phyloP scores from a whole-genome alignment of 2,888 invertebrate genomes.

The Eilema griseolum region DNA sequence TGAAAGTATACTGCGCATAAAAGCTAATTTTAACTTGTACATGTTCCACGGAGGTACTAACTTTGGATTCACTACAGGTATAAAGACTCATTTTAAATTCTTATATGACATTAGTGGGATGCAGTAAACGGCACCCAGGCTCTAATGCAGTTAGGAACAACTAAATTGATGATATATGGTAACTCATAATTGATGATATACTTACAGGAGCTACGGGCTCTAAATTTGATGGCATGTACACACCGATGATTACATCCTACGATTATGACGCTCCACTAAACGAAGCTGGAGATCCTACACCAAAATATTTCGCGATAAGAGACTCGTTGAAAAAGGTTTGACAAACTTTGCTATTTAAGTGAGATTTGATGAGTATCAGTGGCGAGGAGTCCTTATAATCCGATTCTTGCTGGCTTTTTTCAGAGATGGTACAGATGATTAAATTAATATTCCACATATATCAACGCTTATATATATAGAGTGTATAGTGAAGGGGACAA shows the following conservation, averaged over 20 bases:
- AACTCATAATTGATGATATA: not conserved
- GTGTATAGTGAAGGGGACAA: no score
- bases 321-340: constrained; percentile 87
- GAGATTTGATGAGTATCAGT: no score
- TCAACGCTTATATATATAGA: no score
- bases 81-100: constrained; percentile 5
- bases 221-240: constrained; percentile 74
- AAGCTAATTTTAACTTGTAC: constrained; percentile 93
- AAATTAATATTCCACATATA: no score
- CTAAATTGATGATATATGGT: not conserved
- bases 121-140: no score
- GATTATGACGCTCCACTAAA: constrained; percentile 97
- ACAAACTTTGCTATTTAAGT: not conserved
- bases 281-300: constrained; percentile 96
- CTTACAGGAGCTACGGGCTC: constrained; percentile 77
- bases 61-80: constrained; percentile 90
- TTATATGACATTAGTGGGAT: not conserved
- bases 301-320: constrained; percentile 92
- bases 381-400: no score
- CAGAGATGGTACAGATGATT: no score
- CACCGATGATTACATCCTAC: constrained; percentile 93
- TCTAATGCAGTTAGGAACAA: no score
- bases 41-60: constrained; percentile 98
- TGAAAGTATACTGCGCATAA: constrained; percentile 85
- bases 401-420: no score